Base-by-base conservation (phyloP, 2,797 vertebrate genomes). In the Catostomus latipinnis region DNA sequence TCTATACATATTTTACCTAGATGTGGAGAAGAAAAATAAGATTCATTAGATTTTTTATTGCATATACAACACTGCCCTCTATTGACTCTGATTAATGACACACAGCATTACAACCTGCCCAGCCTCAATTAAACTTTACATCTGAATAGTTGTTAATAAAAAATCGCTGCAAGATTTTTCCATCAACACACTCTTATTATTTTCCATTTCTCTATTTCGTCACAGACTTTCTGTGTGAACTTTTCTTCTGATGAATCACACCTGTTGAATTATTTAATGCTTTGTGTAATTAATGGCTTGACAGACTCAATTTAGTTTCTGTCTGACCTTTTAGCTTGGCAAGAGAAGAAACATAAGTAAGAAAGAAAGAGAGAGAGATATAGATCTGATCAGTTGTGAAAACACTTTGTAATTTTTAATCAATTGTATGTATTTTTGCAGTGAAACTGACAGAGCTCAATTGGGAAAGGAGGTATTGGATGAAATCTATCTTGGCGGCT, bases 221-320 rank as follows among this genome's bases (percentile, higher is more conserved):
- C 10, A 71, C 49, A 62, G 60, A 76, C 75, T 80, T 80, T 65
- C 62, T 76, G 16, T 65, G 54, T 72, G 22, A 71, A 69, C 48
- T 74, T 78, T 82, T 48, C 72, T 43, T 34, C 45, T 71, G 66
- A 76, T 60, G 57, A 71, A 82, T 85, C 73, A 70, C 63, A 48
- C 61, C 22, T 49, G 16, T 75, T 82, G 12, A 80, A 72, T 75
- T 78, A 84, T 77, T 91, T 87, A 92, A 88, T 76, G 87, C 88
- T 86, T 85, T 90, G 87, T 90, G 88, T 90, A 91, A 92, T 92
- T 91, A 92, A 90, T 73, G 50, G 65, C 43, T 86, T 91, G 89
- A 91, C 91, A 89, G 87, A 91, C 87, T 82, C 82, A 84, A 84
- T 87, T 87, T 77, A 48, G 69, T 67, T 83, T 75, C 74, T 57